These are phyloP conservation scores for Amblyraja radiata DNA, from an alignment of 2,797 vertebrate species.

Conservation along the genomic window DNA sequence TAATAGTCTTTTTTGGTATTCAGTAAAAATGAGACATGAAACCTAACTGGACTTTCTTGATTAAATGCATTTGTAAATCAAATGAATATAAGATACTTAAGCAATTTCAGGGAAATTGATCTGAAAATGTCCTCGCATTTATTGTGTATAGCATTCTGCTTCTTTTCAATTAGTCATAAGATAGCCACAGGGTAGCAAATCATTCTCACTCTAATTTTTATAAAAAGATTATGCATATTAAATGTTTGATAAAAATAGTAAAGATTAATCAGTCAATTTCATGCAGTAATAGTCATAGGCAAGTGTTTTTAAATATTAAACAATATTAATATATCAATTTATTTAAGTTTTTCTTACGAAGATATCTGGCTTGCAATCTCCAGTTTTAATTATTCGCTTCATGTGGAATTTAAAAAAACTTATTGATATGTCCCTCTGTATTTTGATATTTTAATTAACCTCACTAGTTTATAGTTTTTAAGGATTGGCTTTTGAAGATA, in stretches of 20 bases:
- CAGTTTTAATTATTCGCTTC: background rate
- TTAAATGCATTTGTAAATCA: background rate
- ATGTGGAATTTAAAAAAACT: background rate
- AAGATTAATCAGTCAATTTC: background rate
- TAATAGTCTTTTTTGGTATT: background rate
- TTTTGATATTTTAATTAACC: background rate
- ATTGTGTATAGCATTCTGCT: background rate
- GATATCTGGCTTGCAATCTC: background rate
- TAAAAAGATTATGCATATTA: background rate
- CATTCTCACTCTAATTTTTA: background rate
- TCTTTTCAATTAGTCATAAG: background rate
- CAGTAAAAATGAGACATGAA: constrained; percentile 22
- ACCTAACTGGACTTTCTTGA: background rate
- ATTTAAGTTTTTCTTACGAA: background rate
- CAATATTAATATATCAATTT: background rate
- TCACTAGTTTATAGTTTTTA: background rate
- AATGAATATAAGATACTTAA: background rate
- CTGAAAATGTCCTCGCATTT: background rate
- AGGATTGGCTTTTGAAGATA: background rate
- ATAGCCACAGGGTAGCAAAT: background rate
- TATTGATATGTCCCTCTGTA: background rate
- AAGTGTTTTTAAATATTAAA: background rate
- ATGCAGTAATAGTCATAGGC: background rate
- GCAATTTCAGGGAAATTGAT: constrained; percentile 16
- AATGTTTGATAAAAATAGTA: background rate